A percentile compares a stretch with the other conserved stretches of the same genome.
Evolutionary conservation across 1,140 invertebrate genomes (phyloP).

Genomic region (Dinothrombium tinctorium): DNA sequence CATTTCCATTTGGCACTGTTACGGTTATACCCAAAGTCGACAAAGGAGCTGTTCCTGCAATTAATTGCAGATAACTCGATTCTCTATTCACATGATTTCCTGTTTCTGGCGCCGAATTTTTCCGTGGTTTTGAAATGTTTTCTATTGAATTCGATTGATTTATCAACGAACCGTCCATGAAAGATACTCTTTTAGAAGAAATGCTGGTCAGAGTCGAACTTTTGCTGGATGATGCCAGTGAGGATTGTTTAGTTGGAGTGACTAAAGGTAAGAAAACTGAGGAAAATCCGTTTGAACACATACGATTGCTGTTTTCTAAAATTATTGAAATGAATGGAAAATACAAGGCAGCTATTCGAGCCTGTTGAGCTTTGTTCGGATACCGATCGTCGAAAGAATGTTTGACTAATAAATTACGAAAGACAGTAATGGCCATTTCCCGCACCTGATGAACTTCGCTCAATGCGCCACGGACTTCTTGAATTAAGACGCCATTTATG

Average conservation of each 20-base stretch:
- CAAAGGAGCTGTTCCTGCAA: conserved; percentile 28
- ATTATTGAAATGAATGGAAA: conserved; percentile 67
- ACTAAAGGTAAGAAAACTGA: conserved; percentile 5
- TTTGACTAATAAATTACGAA: conserved; percentile 68
- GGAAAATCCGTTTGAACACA: conserved; percentile 24
- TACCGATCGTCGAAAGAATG: conserved; percentile 76
- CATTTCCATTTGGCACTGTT: background rate
- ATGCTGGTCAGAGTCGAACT: background rate
- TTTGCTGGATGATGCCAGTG: background rate
- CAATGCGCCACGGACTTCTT: conserved; percentile 45
- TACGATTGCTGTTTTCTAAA: conserved; percentile 43
- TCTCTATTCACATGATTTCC: conserved; percentile 24
- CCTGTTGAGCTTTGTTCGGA: conserved; percentile 30
- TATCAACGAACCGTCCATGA: background rate
- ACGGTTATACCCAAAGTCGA: background rate
- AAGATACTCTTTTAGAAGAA: background rate
- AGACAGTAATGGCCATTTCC: conserved; percentile 43
- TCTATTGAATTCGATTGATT: background rate
- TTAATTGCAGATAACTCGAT: conserved; percentile 46
- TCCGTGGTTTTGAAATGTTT: background rate
- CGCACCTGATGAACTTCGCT: conserved; percentile 40
- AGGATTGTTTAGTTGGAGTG: background rate
- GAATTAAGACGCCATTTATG: conserved; percentile 48
- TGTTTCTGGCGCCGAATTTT: conserved; percentile 1
- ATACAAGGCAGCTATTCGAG: conserved; percentile 63